Evolutionary conservation across 2,113 vertebrate species (phyloP).

Genomic region (Ursus arctos): DNA sequence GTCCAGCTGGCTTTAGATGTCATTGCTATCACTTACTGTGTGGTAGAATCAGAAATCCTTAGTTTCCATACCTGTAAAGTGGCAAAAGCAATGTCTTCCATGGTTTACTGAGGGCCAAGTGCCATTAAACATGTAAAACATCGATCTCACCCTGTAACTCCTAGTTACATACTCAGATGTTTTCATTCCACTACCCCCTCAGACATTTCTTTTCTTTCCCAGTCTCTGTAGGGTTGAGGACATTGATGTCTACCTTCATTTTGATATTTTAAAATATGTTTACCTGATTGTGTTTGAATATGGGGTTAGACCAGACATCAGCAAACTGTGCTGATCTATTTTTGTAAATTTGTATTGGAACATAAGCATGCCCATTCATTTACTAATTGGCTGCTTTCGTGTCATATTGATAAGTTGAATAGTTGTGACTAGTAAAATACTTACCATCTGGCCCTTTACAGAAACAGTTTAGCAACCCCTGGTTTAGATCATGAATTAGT

Average conservation of each 20-base stretch:
- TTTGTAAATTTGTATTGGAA: conserved; percentile 28
- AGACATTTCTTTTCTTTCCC: background rate
- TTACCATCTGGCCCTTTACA: background rate
- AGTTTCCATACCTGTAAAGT: background rate
- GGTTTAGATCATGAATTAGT: conserved; percentile 19
- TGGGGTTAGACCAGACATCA: background rate
- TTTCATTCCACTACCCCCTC: background rate
- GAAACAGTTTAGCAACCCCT: background rate
- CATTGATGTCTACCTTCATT: background rate
- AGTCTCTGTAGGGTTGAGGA: background rate
- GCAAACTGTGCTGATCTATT: background rate
- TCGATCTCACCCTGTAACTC: background rate
- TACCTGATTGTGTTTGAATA: background rate
- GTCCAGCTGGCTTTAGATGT: background rate
- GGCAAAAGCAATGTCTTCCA: background rate
- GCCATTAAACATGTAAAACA: background rate
- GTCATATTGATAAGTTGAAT: background rate
- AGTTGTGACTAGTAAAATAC: conserved; percentile 12
- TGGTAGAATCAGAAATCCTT: background rate
- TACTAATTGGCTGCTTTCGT: background rate
- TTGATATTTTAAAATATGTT: background rate
- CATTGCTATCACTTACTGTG: background rate
- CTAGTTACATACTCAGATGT: background rate
- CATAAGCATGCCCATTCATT: background rate
- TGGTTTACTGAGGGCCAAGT: background rate